Conservation (phyloP, 92 coral and sea anemone genomes). For the Umimayanthus kanabou region DNA sequence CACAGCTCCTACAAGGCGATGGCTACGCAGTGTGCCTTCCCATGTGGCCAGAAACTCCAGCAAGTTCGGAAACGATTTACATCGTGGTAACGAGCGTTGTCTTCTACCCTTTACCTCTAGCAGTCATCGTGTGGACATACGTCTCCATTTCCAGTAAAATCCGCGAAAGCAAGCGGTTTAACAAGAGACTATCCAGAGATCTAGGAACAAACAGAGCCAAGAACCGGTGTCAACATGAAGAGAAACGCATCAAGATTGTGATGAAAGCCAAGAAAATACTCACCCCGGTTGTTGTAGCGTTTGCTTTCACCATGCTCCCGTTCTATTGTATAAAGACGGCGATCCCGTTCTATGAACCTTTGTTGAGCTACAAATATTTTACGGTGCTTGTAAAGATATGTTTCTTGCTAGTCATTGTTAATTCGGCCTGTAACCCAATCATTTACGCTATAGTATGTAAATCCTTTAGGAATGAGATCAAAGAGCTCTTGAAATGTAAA, state of each 20-base stretch:
- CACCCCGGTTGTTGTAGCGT: neutral
- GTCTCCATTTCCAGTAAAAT: slow-evolving; percentile 5
- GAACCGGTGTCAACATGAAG: slow-evolving; percentile 6
- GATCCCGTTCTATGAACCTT: neutral
- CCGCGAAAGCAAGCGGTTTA: neutral
- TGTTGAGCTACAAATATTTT: neutral
- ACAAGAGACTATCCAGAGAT: neutral
- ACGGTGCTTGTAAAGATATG: neutral
- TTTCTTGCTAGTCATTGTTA: neutral
- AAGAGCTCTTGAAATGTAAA: neutral
- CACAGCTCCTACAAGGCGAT: neutral
- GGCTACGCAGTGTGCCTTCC: neutral
- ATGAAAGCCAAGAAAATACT: no score
- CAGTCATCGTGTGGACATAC: slow-evolving; percentile 5
- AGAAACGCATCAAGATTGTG: neutral
- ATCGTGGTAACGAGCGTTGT: neutral
- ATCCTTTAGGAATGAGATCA: slow-evolving; percentile 1
- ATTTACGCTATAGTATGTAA: neutral
- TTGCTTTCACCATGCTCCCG: neutral
- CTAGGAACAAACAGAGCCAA: neutral
- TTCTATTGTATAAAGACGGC: neutral
- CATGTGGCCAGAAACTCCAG: neutral
- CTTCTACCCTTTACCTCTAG: neutral
- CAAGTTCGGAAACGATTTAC: neutral
- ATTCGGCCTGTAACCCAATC: slow-evolving; percentile 4